A percentile compares a stretch with the other conserved stretches of the same genome.
Conservation (phyloP, 2,113 vertebrate species). For the Tragelaphus buxtoni region DNA sequence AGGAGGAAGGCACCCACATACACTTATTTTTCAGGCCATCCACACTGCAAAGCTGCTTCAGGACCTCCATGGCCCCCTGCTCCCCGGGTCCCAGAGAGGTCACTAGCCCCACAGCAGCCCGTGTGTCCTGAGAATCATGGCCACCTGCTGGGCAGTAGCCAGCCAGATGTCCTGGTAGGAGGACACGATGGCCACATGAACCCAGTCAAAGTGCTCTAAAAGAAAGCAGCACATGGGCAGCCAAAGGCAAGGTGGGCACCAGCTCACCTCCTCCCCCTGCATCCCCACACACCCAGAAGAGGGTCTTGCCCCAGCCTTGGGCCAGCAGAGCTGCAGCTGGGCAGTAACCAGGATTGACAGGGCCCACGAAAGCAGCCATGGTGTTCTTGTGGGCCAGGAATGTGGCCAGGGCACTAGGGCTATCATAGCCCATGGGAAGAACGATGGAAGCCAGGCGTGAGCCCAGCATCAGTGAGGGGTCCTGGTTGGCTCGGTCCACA, state of each 20-base stretch:
- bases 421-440: slow-evolving; percentile 81
- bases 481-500: slow-evolving; percentile 77
- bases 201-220: slow-evolving; percentile 90
- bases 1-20: background rate
- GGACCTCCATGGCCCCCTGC: background rate
- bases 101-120: slow-evolving; percentile 87
- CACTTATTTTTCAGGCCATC: slow-evolving; percentile 37
- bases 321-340: slow-evolving; percentile 80
- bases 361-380: slow-evolving; percentile 82
- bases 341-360: slow-evolving; percentile 85
- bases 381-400: slow-evolving; percentile 79
- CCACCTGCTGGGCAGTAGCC: slow-evolving; percentile 85
- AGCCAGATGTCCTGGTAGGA: slow-evolving; percentile 90
- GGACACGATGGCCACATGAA: slow-evolving; percentile 86
- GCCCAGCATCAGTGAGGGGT: slow-evolving; percentile 77
- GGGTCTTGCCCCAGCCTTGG: slow-evolving; percentile 81
- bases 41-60: slow-evolving; percentile 20
- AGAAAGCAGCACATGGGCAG: slow-evolving; percentile 80
- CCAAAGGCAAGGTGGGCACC: slow-evolving; percentile 79
- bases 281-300: slow-evolving; percentile 83
- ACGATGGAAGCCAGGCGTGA: slow-evolving; percentile 82
- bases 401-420: slow-evolving; percentile 77
- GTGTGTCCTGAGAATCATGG: slow-evolving; percentile 79
- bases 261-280: slow-evolving; percentile 68
- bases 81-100: slow-evolving; percentile 63